Evolutionary conservation across 2,797 vertebrate species (phyloP), one percentile per base, ranked within the genome.

Genomic region (Zalophus californianus): DNA sequence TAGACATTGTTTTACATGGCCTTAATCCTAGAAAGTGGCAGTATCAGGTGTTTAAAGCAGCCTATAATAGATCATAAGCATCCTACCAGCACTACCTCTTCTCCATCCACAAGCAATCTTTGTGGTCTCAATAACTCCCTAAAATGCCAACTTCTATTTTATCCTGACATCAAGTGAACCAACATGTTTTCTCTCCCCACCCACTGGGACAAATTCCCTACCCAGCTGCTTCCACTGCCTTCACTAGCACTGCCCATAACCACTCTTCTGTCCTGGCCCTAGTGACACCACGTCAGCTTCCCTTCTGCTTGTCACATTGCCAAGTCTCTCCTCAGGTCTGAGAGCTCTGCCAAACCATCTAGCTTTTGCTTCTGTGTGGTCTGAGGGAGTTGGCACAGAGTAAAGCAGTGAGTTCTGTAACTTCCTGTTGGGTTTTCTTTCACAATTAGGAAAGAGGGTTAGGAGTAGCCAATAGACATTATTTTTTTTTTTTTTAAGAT

Each of bases 331-430:
- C 80, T 90, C 41, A 41, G 50, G 60, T 72, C 78, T 77, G 32
- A 56, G 1, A 85, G 48, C 66, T 72, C 89, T 93, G 94, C 91
- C 90, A 96, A 90, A 52, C 80, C 85, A 91, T 77, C 32, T 44
- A 66, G 66, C 54, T 68, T 80, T 87, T 92, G 80, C 54, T 97
- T 78, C 91, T 95, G 94, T 97, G 94, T 94, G 83, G 94, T 96
- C 97, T 90, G 23, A 82, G n/a, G 62, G 79, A 92, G 27, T 21
- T 96, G 92, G 94, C 96, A 86, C 78, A 70, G 23, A 94, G 27
- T 93, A 50, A 96, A 94, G 50, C 78, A 92, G 38, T 64, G 44
- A 94, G n/a, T 66, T 80, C 83, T 66, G 52, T 58, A 75, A 91
- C 83, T 97, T 96, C 90, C 92, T 93, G 68, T 79, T 95, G 66